phyloP scores from a whole-genome alignment of 2,113 vertebrate species.

The Gorsachius goisagi region DNA sequence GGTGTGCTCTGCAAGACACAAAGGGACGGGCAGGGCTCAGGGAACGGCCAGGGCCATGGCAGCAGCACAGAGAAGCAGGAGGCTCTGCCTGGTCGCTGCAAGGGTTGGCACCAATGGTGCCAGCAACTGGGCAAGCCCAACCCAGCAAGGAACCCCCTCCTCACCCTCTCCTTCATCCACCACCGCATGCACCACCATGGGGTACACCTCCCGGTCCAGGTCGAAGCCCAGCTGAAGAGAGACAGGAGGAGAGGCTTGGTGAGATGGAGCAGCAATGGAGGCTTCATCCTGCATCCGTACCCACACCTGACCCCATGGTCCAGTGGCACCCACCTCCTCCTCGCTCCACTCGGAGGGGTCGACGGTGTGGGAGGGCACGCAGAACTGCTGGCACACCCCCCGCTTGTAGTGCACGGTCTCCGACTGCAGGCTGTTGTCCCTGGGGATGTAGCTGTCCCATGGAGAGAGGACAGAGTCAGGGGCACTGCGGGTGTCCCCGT shows the following conservation, averaged over 20 bases:
- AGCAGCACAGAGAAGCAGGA: not conserved
- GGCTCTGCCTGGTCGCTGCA: not conserved
- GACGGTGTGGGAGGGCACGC: slow-evolving; percentile 91
- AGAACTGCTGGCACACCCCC: slow-evolving; percentile 96
- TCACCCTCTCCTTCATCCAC: slow-evolving; percentile 92
- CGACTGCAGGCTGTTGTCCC: slow-evolving; percentile 90
- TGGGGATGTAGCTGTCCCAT: slow-evolving; percentile 85
- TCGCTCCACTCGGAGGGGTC: slow-evolving; percentile 94
- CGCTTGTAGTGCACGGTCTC: slow-evolving; percentile 94
- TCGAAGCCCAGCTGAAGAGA: slow-evolving; percentile 88
- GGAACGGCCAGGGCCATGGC: fast-evolving
- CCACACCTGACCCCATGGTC: fast-evolving
- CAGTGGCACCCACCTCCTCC: slow-evolving; percentile 83
- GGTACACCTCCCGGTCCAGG: slow-evolving; percentile 92
- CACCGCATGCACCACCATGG: slow-evolving; percentile 93
- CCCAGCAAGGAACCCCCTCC: not conserved
- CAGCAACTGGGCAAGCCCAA: not conserved
- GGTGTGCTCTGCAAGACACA: slow-evolving; percentile 84
- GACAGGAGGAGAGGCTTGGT: not conserved
- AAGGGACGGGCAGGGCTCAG: not conserved
- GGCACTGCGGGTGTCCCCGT: not conserved
- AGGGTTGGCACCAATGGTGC: not conserved
- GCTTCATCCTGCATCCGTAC: not conserved
- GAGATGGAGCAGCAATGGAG: not conserved
- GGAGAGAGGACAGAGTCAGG: not conserved